phyloP scores from a whole-genome alignment of 2,113 vertebrate species.

The Trematocara macrostoma region DNA sequence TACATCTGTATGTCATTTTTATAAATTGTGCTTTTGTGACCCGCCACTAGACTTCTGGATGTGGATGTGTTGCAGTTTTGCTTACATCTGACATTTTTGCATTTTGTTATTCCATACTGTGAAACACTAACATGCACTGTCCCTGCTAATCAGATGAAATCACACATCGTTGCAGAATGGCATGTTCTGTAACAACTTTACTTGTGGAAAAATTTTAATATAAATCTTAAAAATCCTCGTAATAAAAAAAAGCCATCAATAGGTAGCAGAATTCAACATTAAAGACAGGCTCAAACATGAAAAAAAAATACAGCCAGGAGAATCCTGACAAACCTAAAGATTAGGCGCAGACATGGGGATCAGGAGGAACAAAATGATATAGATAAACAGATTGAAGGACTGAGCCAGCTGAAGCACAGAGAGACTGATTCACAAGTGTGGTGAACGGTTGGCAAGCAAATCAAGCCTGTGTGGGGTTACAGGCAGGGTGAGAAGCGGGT shows the following conservation, averaged over 20 bases:
- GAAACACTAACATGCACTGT: background rate
- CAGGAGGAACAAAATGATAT: background rate
- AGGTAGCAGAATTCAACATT: constrained; percentile 45
- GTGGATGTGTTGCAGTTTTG: background rate
- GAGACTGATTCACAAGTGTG: constrained; percentile 43
- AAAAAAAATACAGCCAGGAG: background rate
- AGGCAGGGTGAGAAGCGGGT: constrained; percentile 49
- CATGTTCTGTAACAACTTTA: background rate
- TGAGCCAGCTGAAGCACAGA: constrained; percentile 48
- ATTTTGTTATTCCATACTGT: background rate
- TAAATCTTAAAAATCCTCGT: background rate
- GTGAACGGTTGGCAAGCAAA: constrained; percentile 67
- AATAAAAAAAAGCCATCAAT: constrained; percentile 36
- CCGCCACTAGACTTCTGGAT: background rate
- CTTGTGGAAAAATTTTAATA: background rate
- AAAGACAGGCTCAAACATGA: constrained; percentile 17
- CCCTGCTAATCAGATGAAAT: background rate
- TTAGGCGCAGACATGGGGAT: constrained; percentile 13
- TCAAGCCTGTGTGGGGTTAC: constrained; percentile 53
- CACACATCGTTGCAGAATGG: background rate
- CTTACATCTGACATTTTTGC: background rate
- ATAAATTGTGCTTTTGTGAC: background rate
- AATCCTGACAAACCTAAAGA: background rate
- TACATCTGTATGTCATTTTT: background rate
- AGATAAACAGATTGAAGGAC: constrained; percentile 24